Base-by-base conservation (phyloP, 2,888 invertebrate genomes). In the Pasiphila rectangulata region DNA sequence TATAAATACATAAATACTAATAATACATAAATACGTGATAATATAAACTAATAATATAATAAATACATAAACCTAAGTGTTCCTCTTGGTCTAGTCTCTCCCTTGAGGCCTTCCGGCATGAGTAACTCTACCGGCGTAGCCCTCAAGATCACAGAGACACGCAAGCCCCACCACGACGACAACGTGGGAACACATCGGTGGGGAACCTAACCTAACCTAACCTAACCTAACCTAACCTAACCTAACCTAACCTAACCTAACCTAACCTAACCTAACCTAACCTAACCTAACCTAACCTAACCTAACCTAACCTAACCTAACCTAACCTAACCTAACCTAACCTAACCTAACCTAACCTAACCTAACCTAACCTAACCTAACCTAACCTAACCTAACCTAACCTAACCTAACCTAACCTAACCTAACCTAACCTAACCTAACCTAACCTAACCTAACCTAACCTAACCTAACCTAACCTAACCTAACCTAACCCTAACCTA, bases 181-280 rank as follows among this genome's bases (percentile, higher is more conserved):
- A n/a, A n/a, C n/a, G n/a, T n/a, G n/a, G n/a, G n/a, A n/a, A n/a
- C n/a, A n/a, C n/a, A n/a, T n/a, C n/a, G n/a, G n/a, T n/a, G n/a
- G n/a, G n/a, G n/a, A n/a, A n/a, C n/a, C n/a, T n/a, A 39, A 46
- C 39, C 46, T 39, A 39, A 46, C 46, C 46, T 46, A 50, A 50
- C 49, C 49, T 45, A 50, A 50, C 49, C 49, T 49, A 49, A 50
- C 49, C 49, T 45, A 50, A 50, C 49, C 49, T 45, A 45, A 42
- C 46, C 42, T 46, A 43, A 42, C 46, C 43, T 42, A 46, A 51
- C 46, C 43, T 23, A 21, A 27, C 35, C 36, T 19, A 43, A 27
- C 20, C 43, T 25, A 35, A 24, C 36, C 27, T 27, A 25, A 35
- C 35, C 43, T 29, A 20, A 43, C 35, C 27, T 36, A 25, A 35